Evolutionary conservation across 2,888 invertebrate species (phyloP), one percentile per base, ranked within the genome.

Genomic region (Abrostola tripartita): DNA sequence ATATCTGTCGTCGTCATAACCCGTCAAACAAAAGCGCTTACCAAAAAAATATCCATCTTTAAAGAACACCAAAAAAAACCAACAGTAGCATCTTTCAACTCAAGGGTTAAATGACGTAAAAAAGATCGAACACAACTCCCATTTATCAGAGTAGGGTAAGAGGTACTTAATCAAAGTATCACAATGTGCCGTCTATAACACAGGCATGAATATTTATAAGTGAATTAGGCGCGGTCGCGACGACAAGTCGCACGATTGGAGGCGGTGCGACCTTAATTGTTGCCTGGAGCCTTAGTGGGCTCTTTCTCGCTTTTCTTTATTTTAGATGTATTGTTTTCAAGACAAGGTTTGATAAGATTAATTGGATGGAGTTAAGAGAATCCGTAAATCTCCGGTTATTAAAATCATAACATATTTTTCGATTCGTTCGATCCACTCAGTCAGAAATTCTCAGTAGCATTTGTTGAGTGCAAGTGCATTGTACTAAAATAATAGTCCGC

Each of bases 111-210:
- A 73, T 52, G 40, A 47, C 52, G 37, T 68, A 68, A 72, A 68
- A 61, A 78, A 36, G 40, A 38, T 60, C 64, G 63, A 61, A 59
- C 68, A 71, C 62, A 63, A 61, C 70, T 74, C 59, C 88, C 84
- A 92, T 92, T 91, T 88, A 90, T 92, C 90, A 90, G 85, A 72
- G 76, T 52, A 87, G 88, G 88, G 90, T 85, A 81, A 85, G 68
- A 83, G 90, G 88, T 88, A 90, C 91, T 93, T 93, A 91, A 93
- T 93, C 93, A 93, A 92, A 92, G 92, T 91, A 92, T 92, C 92
- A 92, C 92, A 89, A 91, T 91, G 90, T 89, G 86, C 82, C 84
- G 85, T 84, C 85, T 87, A 89, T 89, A 90, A 89, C 87, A 88
- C 61, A 74, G 49, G 53, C 86, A 92, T 93, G 93, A 93, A 93